These are phyloP conservation scores for Hydriomena furcata DNA, from an alignment of 2,888 invertebrate genomes.

Conservation along the genomic window DNA sequence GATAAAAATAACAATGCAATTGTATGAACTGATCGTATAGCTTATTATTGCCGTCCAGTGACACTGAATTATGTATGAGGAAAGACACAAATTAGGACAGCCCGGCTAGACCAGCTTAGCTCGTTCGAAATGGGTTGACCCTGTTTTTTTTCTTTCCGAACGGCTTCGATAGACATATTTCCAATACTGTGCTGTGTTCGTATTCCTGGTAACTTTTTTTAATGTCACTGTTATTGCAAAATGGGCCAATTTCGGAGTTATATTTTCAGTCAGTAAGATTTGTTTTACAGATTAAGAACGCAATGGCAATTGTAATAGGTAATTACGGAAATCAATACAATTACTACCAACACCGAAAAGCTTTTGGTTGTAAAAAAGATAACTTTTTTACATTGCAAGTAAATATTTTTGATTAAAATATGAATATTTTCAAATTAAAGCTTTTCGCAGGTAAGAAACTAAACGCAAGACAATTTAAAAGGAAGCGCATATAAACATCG, in stretches of 20 bases:
- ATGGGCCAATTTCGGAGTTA: not conserved
- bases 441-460: too few species aligned
- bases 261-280: not conserved
- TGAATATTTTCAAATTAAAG: too few species aligned
- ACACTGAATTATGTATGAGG: slow-evolving; percentile 4
- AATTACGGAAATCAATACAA: too few species aligned
- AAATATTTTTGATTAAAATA: too few species aligned
- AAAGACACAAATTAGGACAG: slow-evolving; percentile 7
- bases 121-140: slow-evolving; percentile 1
- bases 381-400: too few species aligned
- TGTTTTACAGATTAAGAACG: too few species aligned
- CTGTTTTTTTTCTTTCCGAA: not conserved
- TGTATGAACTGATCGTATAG: not conserved
- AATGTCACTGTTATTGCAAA: not conserved
- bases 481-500: too few species aligned
- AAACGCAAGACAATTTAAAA: too few species aligned
- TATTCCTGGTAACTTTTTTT: too few species aligned
- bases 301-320: too few species aligned
- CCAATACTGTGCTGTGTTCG: slow-evolving; percentile 1
- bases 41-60: not conserved
- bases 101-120: slow-evolving; percentile 7
- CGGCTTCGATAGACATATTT: not conserved
- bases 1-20: not conserved
- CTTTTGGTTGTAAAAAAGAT: too few species aligned
- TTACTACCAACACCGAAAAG: too few species aligned